Conservation (phyloP, 2,888 invertebrate species). For the Phragmatobia fuliginosa region DNA sequence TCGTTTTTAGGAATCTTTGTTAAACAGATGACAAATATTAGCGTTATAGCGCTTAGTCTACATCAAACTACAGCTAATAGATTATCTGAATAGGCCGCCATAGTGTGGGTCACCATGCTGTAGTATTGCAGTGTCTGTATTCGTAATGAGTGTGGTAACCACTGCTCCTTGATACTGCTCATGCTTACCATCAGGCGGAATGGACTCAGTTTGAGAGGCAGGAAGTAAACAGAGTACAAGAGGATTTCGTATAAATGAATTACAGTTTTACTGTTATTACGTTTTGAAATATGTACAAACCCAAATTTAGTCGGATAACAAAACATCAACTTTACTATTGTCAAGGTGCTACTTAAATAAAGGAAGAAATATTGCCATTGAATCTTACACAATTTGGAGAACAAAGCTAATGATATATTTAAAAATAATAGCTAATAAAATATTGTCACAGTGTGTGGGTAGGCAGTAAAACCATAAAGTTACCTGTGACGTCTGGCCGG, state of each 20-base stretch:
- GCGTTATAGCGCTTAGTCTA: neutral
- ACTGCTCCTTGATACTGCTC: no score
- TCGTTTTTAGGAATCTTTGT: neutral
- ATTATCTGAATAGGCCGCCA: no score
- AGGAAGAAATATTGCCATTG: neutral
- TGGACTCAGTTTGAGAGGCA: no score
- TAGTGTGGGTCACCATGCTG: no score
- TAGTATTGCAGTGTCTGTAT: no score
- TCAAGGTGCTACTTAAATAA: constrained; percentile 3
- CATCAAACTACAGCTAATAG: no score
- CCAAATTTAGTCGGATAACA: neutral
- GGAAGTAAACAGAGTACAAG: no score
- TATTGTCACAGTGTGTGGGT: constrained; percentile 10
- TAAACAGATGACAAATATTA: neutral
- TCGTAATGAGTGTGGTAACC: no score
- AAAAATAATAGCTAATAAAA: constrained; percentile 15
- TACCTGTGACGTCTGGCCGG: constrained; percentile 56
- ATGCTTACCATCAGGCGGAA: no score
- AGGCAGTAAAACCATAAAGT: constrained; percentile 56
- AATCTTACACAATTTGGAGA: constrained; percentile 15
- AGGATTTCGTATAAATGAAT: neutral
- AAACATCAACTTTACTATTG: neutral
- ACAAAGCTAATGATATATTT: constrained; percentile 8
- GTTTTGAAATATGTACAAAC: neutral
- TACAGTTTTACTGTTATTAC: neutral